phyloP scores from a whole-genome alignment of 2,888 invertebrate genomes.

The Dendrolimus houi region DNA sequence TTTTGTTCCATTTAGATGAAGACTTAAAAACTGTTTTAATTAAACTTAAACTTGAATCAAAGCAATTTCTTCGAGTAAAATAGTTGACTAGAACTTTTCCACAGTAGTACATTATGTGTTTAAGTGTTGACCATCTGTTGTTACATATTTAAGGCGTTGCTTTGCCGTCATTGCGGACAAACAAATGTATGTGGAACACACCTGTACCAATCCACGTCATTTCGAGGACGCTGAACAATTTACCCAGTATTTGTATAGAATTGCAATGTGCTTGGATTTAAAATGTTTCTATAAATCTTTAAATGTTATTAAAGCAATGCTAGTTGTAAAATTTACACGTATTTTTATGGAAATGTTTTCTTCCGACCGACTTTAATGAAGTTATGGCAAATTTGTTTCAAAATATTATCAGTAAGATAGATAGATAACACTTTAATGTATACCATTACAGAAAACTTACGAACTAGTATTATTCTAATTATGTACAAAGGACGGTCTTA shows the following conservation, averaged over 20 bases:
- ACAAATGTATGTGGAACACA: slow-evolving; percentile 52
- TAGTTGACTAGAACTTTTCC: background rate
- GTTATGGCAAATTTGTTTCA: too few species aligned
- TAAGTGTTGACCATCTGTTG: slow-evolving; percentile 2
- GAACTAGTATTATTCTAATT: too few species aligned
- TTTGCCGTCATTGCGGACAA: slow-evolving; percentile 23
- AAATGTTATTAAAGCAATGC: too few species aligned
- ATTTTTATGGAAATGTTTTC: too few species aligned
- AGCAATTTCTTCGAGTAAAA: background rate
- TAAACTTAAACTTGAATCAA: background rate
- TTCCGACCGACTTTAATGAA: too few species aligned
- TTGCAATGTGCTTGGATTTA: slow-evolving; percentile 6
- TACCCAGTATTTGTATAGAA: slow-evolving; percentile 4
- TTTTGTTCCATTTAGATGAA: too few species aligned
- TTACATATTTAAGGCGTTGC: slow-evolving; percentile 8
- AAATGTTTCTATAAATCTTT: background rate
- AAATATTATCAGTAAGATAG: too few species aligned
- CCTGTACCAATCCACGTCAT: slow-evolving; percentile 53
- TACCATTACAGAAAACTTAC: too few species aligned
- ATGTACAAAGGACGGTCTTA: too few species aligned
- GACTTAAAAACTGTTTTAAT: too few species aligned
- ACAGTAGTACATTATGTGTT: background rate
- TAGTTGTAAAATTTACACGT: too few species aligned
- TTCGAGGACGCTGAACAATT: slow-evolving; percentile 25
- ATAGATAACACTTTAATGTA: too few species aligned